Evolutionary conservation across 2,797 vertebrate genomes (phyloP).

Genomic region (Parauchenoglanis punctatus): DNA sequence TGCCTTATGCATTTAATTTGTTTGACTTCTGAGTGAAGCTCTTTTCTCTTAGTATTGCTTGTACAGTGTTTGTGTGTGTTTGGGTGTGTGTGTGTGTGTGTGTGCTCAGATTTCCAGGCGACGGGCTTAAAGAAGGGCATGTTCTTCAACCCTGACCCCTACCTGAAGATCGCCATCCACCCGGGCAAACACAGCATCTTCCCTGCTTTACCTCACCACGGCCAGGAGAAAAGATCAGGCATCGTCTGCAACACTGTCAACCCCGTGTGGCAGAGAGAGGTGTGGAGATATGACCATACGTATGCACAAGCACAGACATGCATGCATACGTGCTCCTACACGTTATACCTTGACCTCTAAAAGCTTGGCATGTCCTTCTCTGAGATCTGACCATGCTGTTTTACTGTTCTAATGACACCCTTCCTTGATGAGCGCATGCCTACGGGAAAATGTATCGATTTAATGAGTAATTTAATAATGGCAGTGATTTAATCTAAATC

Average conservation of each 20-base stretch:
- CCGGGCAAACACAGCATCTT: constrained; percentile 89
- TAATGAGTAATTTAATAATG: background rate
- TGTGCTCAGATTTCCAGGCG: constrained; percentile 81
- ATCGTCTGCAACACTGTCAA: constrained; percentile 85
- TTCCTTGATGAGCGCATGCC: background rate
- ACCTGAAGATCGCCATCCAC: constrained; percentile 88
- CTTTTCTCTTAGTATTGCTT: background rate
- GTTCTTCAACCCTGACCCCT: constrained; percentile 90
- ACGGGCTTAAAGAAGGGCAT: constrained; percentile 88
- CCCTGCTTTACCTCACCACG: constrained; percentile 85
- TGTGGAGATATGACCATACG: constrained; percentile 50
- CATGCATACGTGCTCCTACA: background rate
- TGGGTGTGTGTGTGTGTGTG: constrained; percentile 9
- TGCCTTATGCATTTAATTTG: constrained; percentile 12
- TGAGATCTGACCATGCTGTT: constrained; percentile 4
- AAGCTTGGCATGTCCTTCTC: background rate
- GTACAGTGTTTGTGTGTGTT: constrained; percentile 9
- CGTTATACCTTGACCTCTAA: background rate
- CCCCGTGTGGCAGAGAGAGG: constrained; percentile 86
- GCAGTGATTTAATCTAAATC: background rate
- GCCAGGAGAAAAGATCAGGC: constrained; percentile 84
- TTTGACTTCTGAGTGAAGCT: background rate
- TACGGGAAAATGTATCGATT: background rate
- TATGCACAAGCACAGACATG: constrained; percentile 5
- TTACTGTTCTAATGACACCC: background rate